These are phyloP conservation scores for Orthosia incerta DNA, from an alignment of 2,888 invertebrate genomes.

Conservation along the genomic window DNA sequence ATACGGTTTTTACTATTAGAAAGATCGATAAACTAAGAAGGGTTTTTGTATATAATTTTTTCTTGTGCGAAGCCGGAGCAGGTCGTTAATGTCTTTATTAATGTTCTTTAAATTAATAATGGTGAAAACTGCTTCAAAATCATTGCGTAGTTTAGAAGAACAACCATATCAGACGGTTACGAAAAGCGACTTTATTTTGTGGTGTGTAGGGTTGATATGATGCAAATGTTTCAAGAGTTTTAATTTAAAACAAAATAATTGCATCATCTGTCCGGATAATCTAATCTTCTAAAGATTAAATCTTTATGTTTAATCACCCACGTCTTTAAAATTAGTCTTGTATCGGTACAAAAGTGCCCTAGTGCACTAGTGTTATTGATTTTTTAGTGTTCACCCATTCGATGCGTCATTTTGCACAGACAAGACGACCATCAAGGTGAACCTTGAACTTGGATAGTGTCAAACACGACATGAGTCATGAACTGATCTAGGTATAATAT, in stretches of 20 bases:
- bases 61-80: too few species aligned
- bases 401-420: neutral
- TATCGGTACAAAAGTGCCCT: neutral
- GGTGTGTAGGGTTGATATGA: too few species aligned
- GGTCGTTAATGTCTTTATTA: too few species aligned
- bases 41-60: too few species aligned
- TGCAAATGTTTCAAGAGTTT: neutral
- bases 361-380: neutral
- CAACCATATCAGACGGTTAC: too few species aligned
- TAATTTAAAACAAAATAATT: neutral
- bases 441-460: neutral
- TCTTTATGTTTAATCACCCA: neutral
- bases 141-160: too few species aligned
- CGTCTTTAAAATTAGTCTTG: neutral
- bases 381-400: neutral
- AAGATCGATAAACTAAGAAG: too few species aligned
- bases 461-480: neutral
- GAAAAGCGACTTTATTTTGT: too few species aligned
- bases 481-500: neutral
- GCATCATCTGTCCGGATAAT: constrained; percentile 1
- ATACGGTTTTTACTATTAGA: too few species aligned
- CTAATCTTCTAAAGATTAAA: constrained; percentile 9
- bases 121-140: too few species aligned
- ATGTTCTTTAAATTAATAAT: too few species aligned
- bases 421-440: too few species aligned